These are phyloP conservation scores for Cryptus armator DNA, from an alignment of 2,888 invertebrate genomes.

Conservation along the genomic window DNA sequence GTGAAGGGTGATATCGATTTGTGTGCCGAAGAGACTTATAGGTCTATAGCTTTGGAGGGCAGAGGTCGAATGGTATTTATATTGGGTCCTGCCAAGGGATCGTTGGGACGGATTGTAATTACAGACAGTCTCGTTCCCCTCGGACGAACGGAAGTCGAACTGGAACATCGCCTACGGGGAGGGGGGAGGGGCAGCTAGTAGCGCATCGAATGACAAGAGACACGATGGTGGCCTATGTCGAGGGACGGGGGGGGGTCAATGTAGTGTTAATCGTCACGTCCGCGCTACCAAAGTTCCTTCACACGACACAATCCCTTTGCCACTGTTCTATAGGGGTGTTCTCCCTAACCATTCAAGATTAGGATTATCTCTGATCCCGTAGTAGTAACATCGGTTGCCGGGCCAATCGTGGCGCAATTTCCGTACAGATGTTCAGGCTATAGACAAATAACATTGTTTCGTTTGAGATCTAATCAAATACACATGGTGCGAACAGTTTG, in stretches of 20 bases:
- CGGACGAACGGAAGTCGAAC: constrained; percentile 27
- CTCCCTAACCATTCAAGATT: constrained; percentile 7
- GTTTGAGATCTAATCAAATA: neutral
- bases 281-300: constrained; percentile 34
- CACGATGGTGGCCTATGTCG: neutral
- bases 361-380: neutral
- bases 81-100: constrained; percentile 25
- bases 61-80: constrained; percentile 24
- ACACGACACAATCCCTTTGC: constrained; percentile 19
- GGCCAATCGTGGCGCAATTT: neutral
- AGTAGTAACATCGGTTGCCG: neutral
- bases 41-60: neutral
- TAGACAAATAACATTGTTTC: neutral
- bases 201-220: constrained; percentile 13
- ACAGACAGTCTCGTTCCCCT: constrained; percentile 40
- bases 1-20: constrained; percentile 13
- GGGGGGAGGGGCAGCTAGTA: neutral
- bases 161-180: constrained; percentile 13
- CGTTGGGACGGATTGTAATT: constrained; percentile 43
- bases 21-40: constrained; percentile 6
- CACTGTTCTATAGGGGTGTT: neutral
- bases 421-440: neutral
- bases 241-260: constrained; percentile 13
- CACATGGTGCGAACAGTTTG: neutral
- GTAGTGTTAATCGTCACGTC: constrained; percentile 43